These are phyloP conservation scores for Drosophila burlai DNA, from an alignment of 1,140 invertebrate genomes.

Conservation along the genomic window DNA sequence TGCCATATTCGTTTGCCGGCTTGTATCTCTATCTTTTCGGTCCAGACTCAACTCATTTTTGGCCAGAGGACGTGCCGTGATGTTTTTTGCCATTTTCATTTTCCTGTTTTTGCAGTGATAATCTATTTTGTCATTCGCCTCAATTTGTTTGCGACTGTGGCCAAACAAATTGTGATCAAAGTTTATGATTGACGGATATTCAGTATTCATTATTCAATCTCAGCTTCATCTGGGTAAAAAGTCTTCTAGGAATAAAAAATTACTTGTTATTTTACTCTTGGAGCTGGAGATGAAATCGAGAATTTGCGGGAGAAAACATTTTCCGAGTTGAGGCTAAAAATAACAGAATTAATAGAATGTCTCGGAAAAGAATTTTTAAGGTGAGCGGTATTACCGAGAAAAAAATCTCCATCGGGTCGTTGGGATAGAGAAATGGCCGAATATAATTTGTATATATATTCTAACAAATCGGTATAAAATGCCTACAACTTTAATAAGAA, in stretches of 20 bases:
- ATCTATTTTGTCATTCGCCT: conserved; percentile 68
- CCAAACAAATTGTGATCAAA: conserved; percentile 56
- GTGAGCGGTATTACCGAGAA: too few relatives aligned
- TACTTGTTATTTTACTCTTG: conserved; percentile 1
- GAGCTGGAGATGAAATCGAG: background rate
- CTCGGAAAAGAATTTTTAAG: too few relatives aligned
- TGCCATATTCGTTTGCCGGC: conserved; percentile 20
- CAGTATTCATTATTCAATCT: conserved; percentile 42
- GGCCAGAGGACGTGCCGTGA: conserved; percentile 19
- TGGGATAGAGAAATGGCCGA: too few relatives aligned
- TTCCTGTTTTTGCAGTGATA: conserved; percentile 50
- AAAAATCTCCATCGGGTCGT: too few relatives aligned
- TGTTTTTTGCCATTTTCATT: conserved; percentile 33
- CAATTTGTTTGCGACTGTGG: conserved; percentile 57
- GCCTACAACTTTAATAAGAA: too few relatives aligned
- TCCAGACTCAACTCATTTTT: conserved; percentile 39
- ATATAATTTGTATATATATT: too few relatives aligned
- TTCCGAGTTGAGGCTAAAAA: too few relatives aligned
- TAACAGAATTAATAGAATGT: too few relatives aligned
- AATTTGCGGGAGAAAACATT: background rate
- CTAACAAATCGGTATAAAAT: too few relatives aligned
- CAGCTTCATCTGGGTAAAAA: conserved; percentile 23
- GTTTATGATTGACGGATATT: conserved; percentile 54
- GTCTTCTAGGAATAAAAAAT: conserved; percentile 19
- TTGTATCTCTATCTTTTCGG: conserved; percentile 13